These are phyloP conservation scores for Pseudochirops cupreus DNA, from an alignment of 2,797 vertebrate species.

Conservation along the genomic window DNA sequence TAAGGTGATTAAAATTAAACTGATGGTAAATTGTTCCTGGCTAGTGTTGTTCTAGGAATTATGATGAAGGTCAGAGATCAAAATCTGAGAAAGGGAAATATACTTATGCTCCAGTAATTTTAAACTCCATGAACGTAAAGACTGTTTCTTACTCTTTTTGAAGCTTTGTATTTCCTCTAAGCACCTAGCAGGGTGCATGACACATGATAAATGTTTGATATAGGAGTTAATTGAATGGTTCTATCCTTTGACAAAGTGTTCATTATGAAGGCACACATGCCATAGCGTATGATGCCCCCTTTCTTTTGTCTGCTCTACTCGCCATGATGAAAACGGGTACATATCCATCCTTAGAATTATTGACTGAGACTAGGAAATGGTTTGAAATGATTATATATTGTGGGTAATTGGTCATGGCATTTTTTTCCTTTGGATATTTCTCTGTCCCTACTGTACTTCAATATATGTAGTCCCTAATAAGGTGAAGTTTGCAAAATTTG, in stretches of 20 bases:
- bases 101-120: not conserved
- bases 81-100: not conserved
- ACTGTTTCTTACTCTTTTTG: not conserved
- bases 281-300: not conserved
- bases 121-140: not conserved
- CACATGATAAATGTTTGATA: not conserved
- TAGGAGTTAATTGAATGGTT: not conserved
- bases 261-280: not conserved
- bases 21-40: not conserved
- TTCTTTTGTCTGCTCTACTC: not conserved
- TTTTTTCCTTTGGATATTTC: not conserved
- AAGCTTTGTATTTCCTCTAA: not conserved
- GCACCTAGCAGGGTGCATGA: not conserved
- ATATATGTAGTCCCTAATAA: not conserved
- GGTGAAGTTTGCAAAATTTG: constrained; percentile 1
- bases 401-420: not conserved
- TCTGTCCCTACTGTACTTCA: not conserved
- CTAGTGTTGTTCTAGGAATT: not conserved
- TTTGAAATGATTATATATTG: not conserved
- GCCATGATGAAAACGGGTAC: not conserved
- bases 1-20: constrained; percentile 18
- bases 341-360: not conserved
- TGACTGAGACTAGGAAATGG: not conserved
- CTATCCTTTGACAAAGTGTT: not conserved
- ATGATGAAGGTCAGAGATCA: not conserved